Conservation (phyloP, 2,888 invertebrate species). For the Halictus quadricinctus region DNA sequence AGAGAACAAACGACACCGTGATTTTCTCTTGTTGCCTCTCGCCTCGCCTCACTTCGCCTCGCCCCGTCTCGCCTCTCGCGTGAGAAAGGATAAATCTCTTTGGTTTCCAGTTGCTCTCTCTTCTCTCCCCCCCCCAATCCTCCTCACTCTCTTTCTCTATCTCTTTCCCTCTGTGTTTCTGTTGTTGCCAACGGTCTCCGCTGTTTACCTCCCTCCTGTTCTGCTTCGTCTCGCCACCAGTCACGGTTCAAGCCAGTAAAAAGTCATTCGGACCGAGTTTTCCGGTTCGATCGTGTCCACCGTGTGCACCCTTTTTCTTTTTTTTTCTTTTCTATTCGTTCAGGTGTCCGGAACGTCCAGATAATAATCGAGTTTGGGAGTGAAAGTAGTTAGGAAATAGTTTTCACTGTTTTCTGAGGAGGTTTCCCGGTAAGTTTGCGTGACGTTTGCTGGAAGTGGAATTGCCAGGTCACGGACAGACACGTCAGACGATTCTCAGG, state of each 20-base stretch:
- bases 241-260: slow-evolving; percentile 1
- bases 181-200: slow-evolving; percentile 5
- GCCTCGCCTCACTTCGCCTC: not conserved
- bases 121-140: not conserved
- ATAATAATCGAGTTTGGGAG: slow-evolving; percentile 17
- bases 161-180: not conserved
- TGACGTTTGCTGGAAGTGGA: not conserved
- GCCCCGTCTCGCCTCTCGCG: not conserved
- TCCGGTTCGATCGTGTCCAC: not conserved
- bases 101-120: not conserved
- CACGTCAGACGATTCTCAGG: not conserved
- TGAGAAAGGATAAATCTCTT: slow-evolving; percentile 39
- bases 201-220: slow-evolving; percentile 3
- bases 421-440: not conserved
- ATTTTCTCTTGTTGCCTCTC: slow-evolving; percentile 44
- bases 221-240: not conserved
- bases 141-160: not conserved
- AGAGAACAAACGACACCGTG: slow-evolving; percentile 41
- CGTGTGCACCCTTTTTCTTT: not conserved
- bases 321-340: not conserved
- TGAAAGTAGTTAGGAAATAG: not conserved
- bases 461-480: not conserved
- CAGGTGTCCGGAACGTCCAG: not conserved
- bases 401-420: not conserved
- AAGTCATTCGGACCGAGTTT: slow-evolving; percentile 2